A percentile compares a stretch with the other conserved stretches of the same genome.
Evolutionary conservation across 2,797 vertebrate species (phyloP).

Genomic region (Pempheris klunzingeri): DNA sequence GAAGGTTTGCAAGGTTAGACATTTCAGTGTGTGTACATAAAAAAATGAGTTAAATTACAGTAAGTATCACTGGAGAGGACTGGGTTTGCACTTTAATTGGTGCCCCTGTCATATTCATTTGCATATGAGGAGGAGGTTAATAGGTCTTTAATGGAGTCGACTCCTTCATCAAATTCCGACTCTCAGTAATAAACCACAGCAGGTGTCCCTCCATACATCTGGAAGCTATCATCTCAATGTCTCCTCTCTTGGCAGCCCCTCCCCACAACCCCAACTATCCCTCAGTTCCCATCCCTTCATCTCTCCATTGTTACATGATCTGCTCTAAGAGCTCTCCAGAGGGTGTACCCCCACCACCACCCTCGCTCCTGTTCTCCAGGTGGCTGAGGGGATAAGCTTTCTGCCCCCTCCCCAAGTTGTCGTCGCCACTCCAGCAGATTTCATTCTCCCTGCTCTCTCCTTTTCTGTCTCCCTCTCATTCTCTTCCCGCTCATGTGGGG

Average conservation of each 20-base stretch:
- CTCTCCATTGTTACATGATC: slow-evolving; percentile 84
- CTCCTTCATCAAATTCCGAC: slow-evolving; percentile 65
- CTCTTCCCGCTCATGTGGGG: slow-evolving; percentile 68
- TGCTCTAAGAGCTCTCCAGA: slow-evolving; percentile 77
- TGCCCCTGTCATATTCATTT: slow-evolving; percentile 41
- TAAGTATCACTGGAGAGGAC: neutral
- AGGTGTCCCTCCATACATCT: slow-evolving; percentile 83
- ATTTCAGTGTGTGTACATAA: neutral
- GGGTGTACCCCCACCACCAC: slow-evolving; percentile 58
- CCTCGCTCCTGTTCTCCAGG: slow-evolving; percentile 72
- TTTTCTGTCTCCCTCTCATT: slow-evolving; percentile 65
- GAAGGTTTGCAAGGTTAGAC: neutral
- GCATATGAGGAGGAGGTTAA: slow-evolving; percentile 50
- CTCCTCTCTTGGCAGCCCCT: slow-evolving; percentile 59
- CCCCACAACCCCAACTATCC: slow-evolving; percentile 58
- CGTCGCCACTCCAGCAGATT: slow-evolving; percentile 77
- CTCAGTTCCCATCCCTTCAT: slow-evolving; percentile 74
- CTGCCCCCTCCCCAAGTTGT: slow-evolving; percentile 71
- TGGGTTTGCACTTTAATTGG: slow-evolving; percentile 2
- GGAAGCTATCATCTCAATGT: slow-evolving; percentile 82
- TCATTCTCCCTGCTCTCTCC: slow-evolving; percentile 64
- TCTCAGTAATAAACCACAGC: slow-evolving; percentile 77
- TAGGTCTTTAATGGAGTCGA: slow-evolving; percentile 66
- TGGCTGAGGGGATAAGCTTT: slow-evolving; percentile 84
- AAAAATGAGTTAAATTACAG: neutral